Evolutionary conservation across 1,140 invertebrate species (phyloP).

Genomic region (Drosophila sp.): DNA sequence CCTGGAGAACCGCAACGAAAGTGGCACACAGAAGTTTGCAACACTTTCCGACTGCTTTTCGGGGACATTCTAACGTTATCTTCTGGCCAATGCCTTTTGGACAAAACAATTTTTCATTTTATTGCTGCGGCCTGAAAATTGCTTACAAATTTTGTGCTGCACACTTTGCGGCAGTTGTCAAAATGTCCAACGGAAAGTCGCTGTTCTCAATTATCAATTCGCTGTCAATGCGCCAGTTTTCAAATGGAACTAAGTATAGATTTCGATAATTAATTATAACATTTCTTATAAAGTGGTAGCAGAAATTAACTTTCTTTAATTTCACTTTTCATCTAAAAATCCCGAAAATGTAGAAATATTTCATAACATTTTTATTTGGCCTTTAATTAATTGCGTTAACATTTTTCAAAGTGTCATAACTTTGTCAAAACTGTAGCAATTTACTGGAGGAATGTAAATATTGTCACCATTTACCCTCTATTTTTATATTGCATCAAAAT

Average conservation of each 20-base stretch:
- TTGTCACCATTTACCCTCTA: too few species aligned
- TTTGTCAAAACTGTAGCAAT: too few species aligned
- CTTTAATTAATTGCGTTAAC: too few species aligned
- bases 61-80: conserved; percentile 52
- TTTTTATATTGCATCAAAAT: too few species aligned
- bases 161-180: conserved; percentile 50
- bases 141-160: conserved; percentile 74
- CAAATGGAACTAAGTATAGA: not conserved
- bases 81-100: conserved; percentile 72
- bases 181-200: conserved; percentile 3
- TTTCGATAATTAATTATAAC: too few species aligned
- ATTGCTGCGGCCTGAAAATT: conserved; percentile 69
- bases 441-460: too few species aligned
- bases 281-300: too few species aligned
- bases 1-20: conserved; percentile 61
- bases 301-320: too few species aligned
- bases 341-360: too few species aligned
- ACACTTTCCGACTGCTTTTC: conserved; percentile 55
- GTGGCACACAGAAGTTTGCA: conserved; percentile 79
- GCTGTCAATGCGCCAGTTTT: not conserved
- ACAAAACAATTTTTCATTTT: conserved; percentile 82
- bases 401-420: too few species aligned
- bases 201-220: conserved; percentile 4
- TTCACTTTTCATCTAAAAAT: too few species aligned
- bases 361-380: too few species aligned